Evolutionary conservation across 1,140 invertebrate species (phyloP).

Genomic region (Procambarus virginalis): DNA sequence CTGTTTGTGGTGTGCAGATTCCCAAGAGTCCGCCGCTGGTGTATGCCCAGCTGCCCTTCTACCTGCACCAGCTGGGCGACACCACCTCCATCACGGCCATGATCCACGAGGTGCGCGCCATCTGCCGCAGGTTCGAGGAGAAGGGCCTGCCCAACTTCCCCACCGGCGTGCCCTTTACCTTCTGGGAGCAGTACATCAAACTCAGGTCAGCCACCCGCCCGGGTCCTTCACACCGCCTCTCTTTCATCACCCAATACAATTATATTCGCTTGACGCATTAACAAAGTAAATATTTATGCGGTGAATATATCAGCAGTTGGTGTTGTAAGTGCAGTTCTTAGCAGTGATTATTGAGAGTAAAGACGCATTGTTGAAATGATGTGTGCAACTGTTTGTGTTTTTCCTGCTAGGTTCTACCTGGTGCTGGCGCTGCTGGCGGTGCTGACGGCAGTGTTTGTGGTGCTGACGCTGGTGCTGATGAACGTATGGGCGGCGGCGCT

Average conservation of each 20-base stretch:
- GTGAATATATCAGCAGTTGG: no score
- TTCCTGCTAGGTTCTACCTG: slow-evolving; percentile 78
- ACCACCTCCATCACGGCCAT: slow-evolving; percentile 90
- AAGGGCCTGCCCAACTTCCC: slow-evolving; percentile 96
- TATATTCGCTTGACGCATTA: no score
- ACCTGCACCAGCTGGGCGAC: slow-evolving; percentile 80
- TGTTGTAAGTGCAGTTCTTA: no score
- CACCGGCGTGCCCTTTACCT: slow-evolving; percentile 95
- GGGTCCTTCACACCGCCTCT: background rate
- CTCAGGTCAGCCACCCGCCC: slow-evolving; percentile 78
- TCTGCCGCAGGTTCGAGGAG: slow-evolving; percentile 90
- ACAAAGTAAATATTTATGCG: no score
- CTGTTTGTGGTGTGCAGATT: slow-evolving; percentile 79
- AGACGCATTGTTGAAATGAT: no score
- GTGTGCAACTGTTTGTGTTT: no score
- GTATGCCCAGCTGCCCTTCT: slow-evolving; percentile 97
- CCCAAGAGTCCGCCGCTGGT: slow-evolving; percentile 93
- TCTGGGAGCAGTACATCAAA: slow-evolving; percentile 98
- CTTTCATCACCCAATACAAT: no score
- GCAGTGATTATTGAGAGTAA: no score
- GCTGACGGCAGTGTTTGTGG: slow-evolving; percentile 83
- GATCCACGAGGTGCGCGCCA: slow-evolving; percentile 82
- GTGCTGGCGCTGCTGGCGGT: slow-evolving; percentile 86
- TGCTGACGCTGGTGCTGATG: slow-evolving; percentile 84
- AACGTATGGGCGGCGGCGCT: slow-evolving; percentile 90